Conservation (phyloP, 2,797 vertebrate species). For the Oryzias dopingdopingensis region DNA sequence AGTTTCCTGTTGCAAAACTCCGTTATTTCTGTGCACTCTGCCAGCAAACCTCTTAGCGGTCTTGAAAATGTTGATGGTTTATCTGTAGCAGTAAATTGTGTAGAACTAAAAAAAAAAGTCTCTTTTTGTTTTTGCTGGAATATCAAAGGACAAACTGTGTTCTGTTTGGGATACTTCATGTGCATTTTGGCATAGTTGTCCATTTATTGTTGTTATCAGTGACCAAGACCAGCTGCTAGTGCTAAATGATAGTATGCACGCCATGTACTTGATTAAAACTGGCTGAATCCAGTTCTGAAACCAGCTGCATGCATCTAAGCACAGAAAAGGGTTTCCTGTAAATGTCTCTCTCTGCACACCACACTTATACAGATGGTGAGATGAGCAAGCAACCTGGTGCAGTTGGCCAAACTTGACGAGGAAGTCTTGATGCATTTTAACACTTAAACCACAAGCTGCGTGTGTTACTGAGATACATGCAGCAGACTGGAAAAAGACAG, state of each 20-base stretch:
- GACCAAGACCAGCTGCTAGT: background rate
- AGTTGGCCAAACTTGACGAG: constrained; percentile 13
- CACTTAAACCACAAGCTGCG: constrained; percentile 16
- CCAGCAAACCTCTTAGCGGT: background rate
- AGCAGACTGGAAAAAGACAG: no score
- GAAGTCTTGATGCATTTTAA: constrained; percentile 39
- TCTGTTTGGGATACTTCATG: constrained; percentile 1
- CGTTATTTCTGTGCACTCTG: background rate
- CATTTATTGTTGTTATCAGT: background rate
- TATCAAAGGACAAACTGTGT: background rate
- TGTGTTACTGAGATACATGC: background rate
- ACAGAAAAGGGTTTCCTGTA: constrained; percentile 30
- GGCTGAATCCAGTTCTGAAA: constrained; percentile 11
- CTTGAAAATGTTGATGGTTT: background rate
- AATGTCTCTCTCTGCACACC: constrained; percentile 5
- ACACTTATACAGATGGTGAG: constrained; percentile 40
- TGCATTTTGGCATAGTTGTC: background rate
- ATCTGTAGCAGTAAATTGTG: background rate
- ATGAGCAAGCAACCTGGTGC: constrained; percentile 16
- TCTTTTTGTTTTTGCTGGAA: background rate
- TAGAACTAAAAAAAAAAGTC: background rate
- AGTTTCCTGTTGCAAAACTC: background rate
- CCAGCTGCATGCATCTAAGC: constrained; percentile 2
- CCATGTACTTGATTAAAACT: constrained; percentile 6
- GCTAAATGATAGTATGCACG: background rate